Conservation (phyloP, 2,888 invertebrate species). For the Chymomyza procnemis region DNA sequence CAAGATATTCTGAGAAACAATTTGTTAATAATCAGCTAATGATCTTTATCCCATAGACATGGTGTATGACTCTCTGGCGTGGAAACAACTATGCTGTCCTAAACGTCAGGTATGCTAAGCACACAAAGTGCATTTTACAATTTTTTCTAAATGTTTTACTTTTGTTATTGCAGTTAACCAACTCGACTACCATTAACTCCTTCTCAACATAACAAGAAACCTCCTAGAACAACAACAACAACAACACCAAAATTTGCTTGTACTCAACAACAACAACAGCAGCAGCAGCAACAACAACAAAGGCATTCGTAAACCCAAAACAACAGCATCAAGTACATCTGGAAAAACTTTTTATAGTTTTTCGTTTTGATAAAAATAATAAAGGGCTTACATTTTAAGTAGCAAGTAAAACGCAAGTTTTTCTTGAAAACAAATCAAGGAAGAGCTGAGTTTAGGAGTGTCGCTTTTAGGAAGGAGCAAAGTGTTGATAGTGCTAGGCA, state of each 20-base stretch:
- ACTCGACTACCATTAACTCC: constrained; percentile 64
- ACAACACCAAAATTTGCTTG: constrained; percentile 39
- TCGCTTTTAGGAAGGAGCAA: neutral
- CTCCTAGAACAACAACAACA: constrained; percentile 51
- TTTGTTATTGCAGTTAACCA: constrained; percentile 61
- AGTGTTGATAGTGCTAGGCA: neutral
- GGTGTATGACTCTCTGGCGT: constrained; percentile 75
- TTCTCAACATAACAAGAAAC: constrained; percentile 77
- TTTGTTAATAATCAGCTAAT: neutral
- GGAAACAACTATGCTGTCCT: constrained; percentile 75
- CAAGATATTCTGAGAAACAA: too few species aligned
- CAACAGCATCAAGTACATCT: constrained; percentile 1
- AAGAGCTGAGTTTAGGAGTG: neutral
- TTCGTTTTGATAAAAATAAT: neutral
- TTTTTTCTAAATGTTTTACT: neutral
- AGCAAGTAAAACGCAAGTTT: neutral
- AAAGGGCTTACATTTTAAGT: neutral
- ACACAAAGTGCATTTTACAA: constrained; percentile 16
- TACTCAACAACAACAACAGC: constrained; percentile 34
- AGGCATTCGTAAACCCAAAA: constrained; percentile 10
- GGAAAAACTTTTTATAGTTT: constrained; percentile 17
- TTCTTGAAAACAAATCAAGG: neutral
- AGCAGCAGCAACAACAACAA: constrained; percentile 31
- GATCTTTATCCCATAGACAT: constrained; percentile 68
- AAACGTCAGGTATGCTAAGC: constrained; percentile 75